Evolutionary conservation across 2,797 vertebrate species (phyloP).

Genomic region (Chelonia mydas): DNA sequence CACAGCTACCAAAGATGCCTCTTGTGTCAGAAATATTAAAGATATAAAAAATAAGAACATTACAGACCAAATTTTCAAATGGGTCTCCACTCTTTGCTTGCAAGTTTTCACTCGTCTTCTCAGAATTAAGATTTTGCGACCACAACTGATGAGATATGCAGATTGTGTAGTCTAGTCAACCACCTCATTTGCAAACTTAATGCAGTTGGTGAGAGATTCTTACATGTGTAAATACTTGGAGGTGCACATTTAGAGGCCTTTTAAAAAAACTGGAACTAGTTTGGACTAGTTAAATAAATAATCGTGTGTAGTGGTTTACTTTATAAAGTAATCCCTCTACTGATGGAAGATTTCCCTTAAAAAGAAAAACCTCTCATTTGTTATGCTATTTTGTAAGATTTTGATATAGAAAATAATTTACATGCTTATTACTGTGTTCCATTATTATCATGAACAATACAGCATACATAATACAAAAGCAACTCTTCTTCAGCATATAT

Average conservation of each 20-base stretch:
- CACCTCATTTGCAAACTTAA: not conserved
- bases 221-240: not conserved
- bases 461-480: not conserved
- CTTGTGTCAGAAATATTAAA: not conserved
- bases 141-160: not conserved
- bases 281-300: not conserved
- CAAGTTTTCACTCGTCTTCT: not conserved
- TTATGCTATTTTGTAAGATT: not conserved
- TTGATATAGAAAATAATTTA: not conserved
- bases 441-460: not conserved
- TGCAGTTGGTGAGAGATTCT: not conserved
- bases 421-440: not conserved
- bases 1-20: not conserved
- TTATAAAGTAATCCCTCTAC: not conserved
- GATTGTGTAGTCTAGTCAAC: not conserved
- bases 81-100: not conserved
- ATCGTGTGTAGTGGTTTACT: not conserved
- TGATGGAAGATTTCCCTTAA: not conserved
- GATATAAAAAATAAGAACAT: not conserved
- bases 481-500: not conserved
- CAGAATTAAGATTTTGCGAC: not conserved
- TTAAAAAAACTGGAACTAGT: not conserved
- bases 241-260: not conserved
- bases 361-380: not conserved
- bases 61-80: not conserved